Conservation (phyloP, 2,888 invertebrate species). For the Plagodis pulveraria region DNA sequence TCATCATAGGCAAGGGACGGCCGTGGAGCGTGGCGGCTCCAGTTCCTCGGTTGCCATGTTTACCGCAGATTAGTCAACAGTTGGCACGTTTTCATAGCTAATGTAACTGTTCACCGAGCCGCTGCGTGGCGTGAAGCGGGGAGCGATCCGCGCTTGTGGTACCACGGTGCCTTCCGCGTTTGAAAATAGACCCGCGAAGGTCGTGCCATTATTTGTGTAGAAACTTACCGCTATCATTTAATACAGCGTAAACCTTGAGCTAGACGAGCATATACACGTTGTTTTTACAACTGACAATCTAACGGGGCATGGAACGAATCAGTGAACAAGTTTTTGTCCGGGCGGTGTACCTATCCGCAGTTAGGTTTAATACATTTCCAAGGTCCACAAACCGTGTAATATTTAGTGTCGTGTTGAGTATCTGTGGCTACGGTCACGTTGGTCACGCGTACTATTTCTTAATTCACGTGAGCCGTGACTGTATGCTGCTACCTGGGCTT, state of each 20-base stretch:
- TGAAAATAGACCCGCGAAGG: slow-evolving; percentile 80
- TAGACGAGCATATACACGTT: slow-evolving; percentile 37
- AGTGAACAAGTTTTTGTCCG: slow-evolving; percentile 40
- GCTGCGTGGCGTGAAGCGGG: slow-evolving; percentile 33
- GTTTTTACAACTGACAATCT: slow-evolving; percentile 39
- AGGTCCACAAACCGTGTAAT: slow-evolving; percentile 54
- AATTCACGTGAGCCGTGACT: slow-evolving; percentile 57
- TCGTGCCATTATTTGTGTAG: slow-evolving; percentile 69
- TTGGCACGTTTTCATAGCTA: slow-evolving; percentile 44
- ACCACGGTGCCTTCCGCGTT: slow-evolving; percentile 79
- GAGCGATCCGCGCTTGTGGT: slow-evolving; percentile 68
- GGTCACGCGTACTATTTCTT: slow-evolving; percentile 52
- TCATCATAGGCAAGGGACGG: slow-evolving; percentile 9
- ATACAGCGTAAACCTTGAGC: slow-evolving; percentile 64
- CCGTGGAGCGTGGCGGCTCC: slow-evolving; percentile 41
- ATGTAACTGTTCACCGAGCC: slow-evolving; percentile 68
- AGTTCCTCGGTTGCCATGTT: slow-evolving; percentile 58
- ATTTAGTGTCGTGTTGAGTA: slow-evolving; percentile 36
- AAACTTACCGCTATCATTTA: slow-evolving; percentile 54
- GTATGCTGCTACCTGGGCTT: slow-evolving; percentile 21
- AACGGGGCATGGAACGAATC: slow-evolving; percentile 45
- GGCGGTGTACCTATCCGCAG: slow-evolving; percentile 18
- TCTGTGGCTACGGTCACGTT: slow-evolving; percentile 53
- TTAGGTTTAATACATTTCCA: slow-evolving; percentile 39
- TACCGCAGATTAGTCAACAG: slow-evolving; percentile 11